Base-by-base conservation (phyloP, 2,113 vertebrate species). In the Buteo buteo region DNA sequence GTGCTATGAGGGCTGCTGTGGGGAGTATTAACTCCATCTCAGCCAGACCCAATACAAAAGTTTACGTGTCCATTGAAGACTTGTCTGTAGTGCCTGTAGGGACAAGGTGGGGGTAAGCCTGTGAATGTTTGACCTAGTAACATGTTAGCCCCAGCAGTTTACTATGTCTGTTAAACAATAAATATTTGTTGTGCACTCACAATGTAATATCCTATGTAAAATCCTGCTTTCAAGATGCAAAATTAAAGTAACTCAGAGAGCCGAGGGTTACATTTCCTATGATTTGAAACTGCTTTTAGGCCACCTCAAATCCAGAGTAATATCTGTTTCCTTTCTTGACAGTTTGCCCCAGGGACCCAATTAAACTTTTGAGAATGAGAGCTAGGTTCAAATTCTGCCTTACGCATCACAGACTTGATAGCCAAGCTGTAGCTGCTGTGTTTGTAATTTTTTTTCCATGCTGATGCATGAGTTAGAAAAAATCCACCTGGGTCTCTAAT, bases 311-410 rank as follows among this genome's bases (percentile, higher is more conserved):
- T 91, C 49, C 44, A 58, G 49, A 82, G 54, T 74, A 40, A 5
- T 77, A 47, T 86, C 11, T 3, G 38, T 85, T 95, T 95, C 62
- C 54, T 92, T 87, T 89, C 70, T 72, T 94, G 66, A 87, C 86
- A 77, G 81, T 85, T 91, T 93, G 83, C 88, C 74, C 89, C 42
- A 89, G 94, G 91, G 94, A 97, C 78, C 94, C 88, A 97, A 95
- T 97, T 96, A 95, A 86, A 95, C 61, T 85, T 89, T 73, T 77
- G 66, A 89, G 86, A 96, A 42, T 19, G 54, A 80, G 83, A 87
- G 6, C 13, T 72, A 45, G 38, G 69, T 85, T 94, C 64, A 74
- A 70, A 86, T 93, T 96, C 77, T 93, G 78, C 70, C 58, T 85
- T 76, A 65, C 1, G 7, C 83, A 87, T 89, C 94, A 87, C 52